Evolutionary conservation across 2,797 vertebrate genomes (phyloP).

Genomic region (Molothrus aeneus): DNA sequence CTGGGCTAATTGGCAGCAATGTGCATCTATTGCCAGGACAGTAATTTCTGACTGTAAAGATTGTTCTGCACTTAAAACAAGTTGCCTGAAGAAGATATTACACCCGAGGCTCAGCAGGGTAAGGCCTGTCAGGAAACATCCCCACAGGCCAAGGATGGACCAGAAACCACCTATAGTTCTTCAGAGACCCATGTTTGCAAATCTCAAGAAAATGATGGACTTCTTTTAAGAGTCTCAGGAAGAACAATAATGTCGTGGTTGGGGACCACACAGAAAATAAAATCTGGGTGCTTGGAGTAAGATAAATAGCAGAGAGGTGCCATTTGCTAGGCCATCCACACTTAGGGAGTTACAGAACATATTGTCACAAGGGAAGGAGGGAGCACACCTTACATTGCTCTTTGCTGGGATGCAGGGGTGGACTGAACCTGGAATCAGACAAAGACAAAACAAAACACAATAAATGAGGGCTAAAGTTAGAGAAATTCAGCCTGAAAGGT

Average conservation of each 20-base stretch:
- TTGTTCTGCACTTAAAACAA: background rate
- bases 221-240: background rate
- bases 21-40: background rate
- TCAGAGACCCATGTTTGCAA: background rate
- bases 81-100: background rate
- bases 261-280: background rate
- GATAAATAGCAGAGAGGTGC: background rate
- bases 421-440: background rate
- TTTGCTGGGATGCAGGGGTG: background rate
- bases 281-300: background rate
- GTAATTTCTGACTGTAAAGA: background rate
- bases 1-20: background rate
- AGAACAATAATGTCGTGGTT: background rate
- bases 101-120: background rate
- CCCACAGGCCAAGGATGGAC: background rate
- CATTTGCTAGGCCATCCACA: background rate
- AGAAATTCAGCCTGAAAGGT: background rate
- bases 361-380: background rate
- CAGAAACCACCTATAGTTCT: background rate
- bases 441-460: background rate
- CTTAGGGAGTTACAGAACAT: background rate
- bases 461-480: background rate
- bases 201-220: accelerated
- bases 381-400: background rate
- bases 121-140: background rate